Evolutionary conservation across 35 echinoderm and acorn worm species (phyloP).

Genomic region (Anneissia japonica): DNA sequence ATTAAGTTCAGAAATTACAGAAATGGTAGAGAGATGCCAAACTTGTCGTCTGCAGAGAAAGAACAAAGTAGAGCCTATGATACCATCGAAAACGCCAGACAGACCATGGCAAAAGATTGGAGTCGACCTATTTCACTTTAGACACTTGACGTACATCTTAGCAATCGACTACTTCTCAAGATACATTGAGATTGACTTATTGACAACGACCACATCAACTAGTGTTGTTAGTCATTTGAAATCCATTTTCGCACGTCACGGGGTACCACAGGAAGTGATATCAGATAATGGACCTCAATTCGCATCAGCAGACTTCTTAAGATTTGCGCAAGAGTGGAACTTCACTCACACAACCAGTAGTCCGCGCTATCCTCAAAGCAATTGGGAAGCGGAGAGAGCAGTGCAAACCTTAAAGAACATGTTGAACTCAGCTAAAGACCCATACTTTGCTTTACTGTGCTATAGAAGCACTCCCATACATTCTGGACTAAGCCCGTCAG

Average conservation of each 20-base stretch:
- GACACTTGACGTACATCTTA: conserved; percentile 13
- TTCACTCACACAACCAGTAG: background rate
- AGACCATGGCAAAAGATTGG: conserved; percentile 50
- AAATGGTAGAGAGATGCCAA: too few relatives aligned
- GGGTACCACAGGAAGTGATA: conserved; percentile 23
- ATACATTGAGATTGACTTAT: conserved; percentile 21
- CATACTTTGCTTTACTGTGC: too few relatives aligned
- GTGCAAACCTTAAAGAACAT: too few relatives aligned
- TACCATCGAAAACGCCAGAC: background rate
- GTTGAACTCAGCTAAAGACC: too few relatives aligned
- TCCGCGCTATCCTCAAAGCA: conserved; percentile 25
- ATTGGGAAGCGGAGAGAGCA: conserved; percentile 22
- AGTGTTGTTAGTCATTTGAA: background rate
- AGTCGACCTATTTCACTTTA: conserved; percentile 16
- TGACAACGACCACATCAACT: conserved; percentile 10
- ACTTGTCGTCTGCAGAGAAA: too few relatives aligned
- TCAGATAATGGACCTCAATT: background rate
- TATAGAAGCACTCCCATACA: too few relatives aligned
- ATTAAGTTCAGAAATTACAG: too few relatives aligned
- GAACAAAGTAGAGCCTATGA: conserved; percentile 13
- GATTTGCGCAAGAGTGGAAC: conserved; percentile 24
- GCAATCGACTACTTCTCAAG: conserved; percentile 40
- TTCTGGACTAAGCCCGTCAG: too few relatives aligned
- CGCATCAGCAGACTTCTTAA: background rate
- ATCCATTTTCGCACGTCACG: conserved; percentile 18